Percentiles rank a stretch among this genome's conserved stretches.
These are phyloP conservation scores for Chaetorhynchus papuensis DNA, from an alignment of 2,113 vertebrate genomes.

Conservation along the genomic window DNA sequence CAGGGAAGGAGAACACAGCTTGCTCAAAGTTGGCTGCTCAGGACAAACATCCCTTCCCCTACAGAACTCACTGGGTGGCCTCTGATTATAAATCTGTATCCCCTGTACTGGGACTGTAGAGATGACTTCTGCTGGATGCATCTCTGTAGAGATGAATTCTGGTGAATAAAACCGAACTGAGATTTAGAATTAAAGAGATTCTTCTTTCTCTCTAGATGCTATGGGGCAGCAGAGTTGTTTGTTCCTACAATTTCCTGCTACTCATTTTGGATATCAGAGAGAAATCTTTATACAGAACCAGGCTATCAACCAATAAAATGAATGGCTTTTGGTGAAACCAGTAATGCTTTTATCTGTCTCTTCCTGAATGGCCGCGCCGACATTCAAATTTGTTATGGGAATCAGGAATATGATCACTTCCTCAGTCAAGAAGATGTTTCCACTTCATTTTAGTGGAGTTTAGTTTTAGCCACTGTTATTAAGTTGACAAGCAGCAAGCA, in stretches of 20 bases:
- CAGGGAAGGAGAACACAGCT: background rate
- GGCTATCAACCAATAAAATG: background rate
- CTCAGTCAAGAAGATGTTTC: background rate
- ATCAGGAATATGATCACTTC: background rate
- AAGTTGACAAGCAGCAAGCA: background rate
- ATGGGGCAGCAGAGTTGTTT: background rate
- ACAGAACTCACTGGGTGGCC: background rate
- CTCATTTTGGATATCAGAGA: background rate
- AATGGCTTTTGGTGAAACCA: background rate
- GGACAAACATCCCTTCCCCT: background rate
- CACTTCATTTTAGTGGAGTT: background rate
- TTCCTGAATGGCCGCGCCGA: background rate
- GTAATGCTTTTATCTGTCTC: background rate
- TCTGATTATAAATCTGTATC: background rate
- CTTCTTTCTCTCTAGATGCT: background rate
- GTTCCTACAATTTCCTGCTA: background rate
- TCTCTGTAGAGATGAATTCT: background rate
- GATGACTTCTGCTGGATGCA: background rate
- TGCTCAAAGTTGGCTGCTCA: background rate
- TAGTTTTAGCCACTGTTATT: background rate
- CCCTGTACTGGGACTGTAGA: background rate
- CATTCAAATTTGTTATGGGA: background rate
- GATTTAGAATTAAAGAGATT: background rate
- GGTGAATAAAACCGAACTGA: background rate
- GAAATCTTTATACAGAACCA: background rate